A percentile compares a stretch with the other conserved stretches of the same genome.
Evolutionary conservation across 2,797 vertebrate genomes (phyloP).

Genomic region (Pteropus rufus): DNA sequence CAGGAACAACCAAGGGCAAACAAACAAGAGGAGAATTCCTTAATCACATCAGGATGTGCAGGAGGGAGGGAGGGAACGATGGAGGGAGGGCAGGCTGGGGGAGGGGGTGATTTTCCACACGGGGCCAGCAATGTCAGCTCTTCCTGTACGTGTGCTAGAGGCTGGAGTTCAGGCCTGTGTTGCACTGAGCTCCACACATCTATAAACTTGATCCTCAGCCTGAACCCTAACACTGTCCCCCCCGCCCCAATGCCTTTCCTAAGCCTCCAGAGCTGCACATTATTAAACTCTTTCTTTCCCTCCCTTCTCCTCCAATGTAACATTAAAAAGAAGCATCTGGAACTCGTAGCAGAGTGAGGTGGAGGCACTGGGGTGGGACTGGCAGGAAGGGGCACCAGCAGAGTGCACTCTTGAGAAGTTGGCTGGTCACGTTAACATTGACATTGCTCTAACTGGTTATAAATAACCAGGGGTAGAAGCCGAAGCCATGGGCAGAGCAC

Average conservation of each 20-base stretch:
- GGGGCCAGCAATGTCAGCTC: slow-evolving; percentile 86
- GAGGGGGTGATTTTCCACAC: slow-evolving; percentile 76
- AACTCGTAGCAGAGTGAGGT: slow-evolving; percentile 79
- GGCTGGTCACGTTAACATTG: slow-evolving; percentile 59
- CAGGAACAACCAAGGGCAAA: slow-evolving; percentile 87
- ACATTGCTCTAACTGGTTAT: slow-evolving; percentile 71
- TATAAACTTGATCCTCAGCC: slow-evolving; percentile 89
- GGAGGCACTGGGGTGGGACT: slow-evolving; percentile 74
- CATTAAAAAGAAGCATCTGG: slow-evolving; percentile 84
- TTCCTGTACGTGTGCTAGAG: slow-evolving; percentile 89
- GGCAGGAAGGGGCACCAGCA: slow-evolving; percentile 81
- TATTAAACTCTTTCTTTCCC: slow-evolving; percentile 78
- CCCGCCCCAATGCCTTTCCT: slow-evolving; percentile 68
- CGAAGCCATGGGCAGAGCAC: slow-evolving; percentile 75
- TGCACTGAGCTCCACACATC: slow-evolving; percentile 82
- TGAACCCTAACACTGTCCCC: slow-evolving; percentile 88
- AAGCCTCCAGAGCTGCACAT: slow-evolving; percentile 72
- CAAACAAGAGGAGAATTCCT: slow-evolving; percentile 87
- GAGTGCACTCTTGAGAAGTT: slow-evolving; percentile 78
- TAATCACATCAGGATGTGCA: slow-evolving; percentile 91
- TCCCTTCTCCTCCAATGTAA: slow-evolving; percentile 65
- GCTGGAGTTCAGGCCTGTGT: slow-evolving; percentile 81
- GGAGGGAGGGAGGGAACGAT: slow-evolving; percentile 77
- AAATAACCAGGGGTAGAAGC: slow-evolving; percentile 78
- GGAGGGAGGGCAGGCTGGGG: slow-evolving; percentile 48